These are phyloP conservation scores for Podiceps cristatus DNA, from an alignment of 2,113 vertebrate genomes.

Conservation along the genomic window DNA sequence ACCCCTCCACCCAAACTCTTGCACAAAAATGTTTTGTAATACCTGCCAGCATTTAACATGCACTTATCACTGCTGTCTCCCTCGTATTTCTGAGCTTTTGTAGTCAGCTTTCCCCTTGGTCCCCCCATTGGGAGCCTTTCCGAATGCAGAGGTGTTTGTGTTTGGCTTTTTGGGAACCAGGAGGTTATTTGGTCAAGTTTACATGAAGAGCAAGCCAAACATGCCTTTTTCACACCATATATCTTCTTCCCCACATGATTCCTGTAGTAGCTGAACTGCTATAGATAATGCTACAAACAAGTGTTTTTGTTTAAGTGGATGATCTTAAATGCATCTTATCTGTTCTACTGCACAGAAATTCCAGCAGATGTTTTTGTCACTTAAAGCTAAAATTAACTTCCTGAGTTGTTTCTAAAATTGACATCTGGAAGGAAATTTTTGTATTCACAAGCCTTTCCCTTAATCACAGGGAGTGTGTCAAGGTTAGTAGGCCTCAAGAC, in stretches of 20 bases:
- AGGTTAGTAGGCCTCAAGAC: not conserved
- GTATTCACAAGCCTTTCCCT: not conserved
- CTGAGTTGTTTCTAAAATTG: not conserved
- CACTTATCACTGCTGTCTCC: not conserved
- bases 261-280: not conserved
- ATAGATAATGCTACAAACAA: not conserved
- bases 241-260: not conserved
- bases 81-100: not conserved
- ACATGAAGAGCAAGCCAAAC: not conserved
- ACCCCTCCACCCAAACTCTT: too few relatives aligned
- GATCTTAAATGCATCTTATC: not conserved
- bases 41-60: not conserved
- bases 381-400: conserved; percentile 23
- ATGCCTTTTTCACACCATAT: not conserved
- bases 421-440: not conserved
- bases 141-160: not conserved
- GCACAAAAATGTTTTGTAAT: not conserved
- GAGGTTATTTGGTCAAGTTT: not conserved
- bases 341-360: not conserved
- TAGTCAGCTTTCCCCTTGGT: not conserved
- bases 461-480: not conserved
- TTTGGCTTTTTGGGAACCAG: not conserved
- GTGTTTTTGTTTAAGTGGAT: not conserved
- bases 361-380: conserved; percentile 21
- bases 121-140: accelerated